These are phyloP conservation scores for Formica selysi DNA, from an alignment of 1,140 invertebrate species.

Conservation along the genomic window DNA sequence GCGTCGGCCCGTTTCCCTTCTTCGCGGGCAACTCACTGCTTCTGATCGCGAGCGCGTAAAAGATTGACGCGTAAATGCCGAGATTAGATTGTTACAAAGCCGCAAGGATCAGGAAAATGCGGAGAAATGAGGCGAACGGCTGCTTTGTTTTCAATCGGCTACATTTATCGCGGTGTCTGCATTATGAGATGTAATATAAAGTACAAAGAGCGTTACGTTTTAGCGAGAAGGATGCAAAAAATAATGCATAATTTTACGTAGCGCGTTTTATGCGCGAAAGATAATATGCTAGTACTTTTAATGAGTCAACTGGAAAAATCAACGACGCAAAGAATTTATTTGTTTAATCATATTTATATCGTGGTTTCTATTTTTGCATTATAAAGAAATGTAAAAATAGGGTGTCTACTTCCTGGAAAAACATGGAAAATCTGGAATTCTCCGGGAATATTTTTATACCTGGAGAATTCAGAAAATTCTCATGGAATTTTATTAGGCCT, in stretches of 20 bases:
- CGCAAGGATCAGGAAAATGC: background rate
- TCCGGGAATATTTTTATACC: no score
- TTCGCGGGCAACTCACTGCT: background rate
- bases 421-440: no score
- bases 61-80: conserved; percentile 34
- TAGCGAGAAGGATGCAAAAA: background rate
- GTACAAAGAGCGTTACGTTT: conserved; percentile 30
- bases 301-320: conserved; percentile 28
- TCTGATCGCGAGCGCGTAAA: conserved; percentile 9
- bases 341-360: conserved; percentile 17
- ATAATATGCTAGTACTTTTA: conserved; percentile 14
- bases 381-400: background rate
- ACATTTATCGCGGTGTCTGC: conserved; percentile 16
- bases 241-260: background rate
- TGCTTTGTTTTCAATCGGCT: conserved; percentile 24
- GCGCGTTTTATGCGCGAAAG: background rate
- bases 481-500: no score
- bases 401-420: no score
- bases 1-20: conserved; percentile 19
- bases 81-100: conserved; percentile 8
- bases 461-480: no score
- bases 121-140: conserved; percentile 3
- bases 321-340: conserved; percentile 20
- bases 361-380: background rate
- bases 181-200: background rate